Percentiles rank a stretch among this genome's conserved stretches.
Conservation (phyloP, 1,140 invertebrate genomes). For the Globodera ellingtonae region DNA sequence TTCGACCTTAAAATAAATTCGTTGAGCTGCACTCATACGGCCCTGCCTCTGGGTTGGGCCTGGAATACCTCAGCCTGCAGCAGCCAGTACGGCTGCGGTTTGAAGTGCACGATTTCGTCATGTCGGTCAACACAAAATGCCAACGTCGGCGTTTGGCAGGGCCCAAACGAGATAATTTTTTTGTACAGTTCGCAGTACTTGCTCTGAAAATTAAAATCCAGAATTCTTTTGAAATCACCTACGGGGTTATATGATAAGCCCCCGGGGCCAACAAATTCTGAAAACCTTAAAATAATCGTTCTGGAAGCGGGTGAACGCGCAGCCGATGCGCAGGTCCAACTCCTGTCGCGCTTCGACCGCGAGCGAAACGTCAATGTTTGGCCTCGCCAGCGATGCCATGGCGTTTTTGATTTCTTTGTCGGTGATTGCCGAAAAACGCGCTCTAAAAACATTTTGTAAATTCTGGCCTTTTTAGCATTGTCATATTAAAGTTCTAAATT, state of each 20-base stretch:
- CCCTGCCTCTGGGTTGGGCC: no score
- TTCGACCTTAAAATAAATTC: conserved; percentile 69
- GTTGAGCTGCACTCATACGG: no score
- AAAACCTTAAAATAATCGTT: conserved; percentile 80
- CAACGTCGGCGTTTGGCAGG: conserved; percentile 97
- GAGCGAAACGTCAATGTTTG: conserved; percentile 88
- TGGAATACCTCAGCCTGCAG: not conserved
- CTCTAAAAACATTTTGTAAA: conserved; percentile 73
- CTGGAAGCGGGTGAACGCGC: conserved; percentile 96
- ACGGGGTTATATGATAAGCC: no score
- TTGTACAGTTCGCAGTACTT: conserved; percentile 85
- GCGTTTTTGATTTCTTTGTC: conserved; percentile 94
- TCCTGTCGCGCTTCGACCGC: conserved; percentile 97
- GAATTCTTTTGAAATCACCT: no score
- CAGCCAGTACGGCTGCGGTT: conserved; percentile 95
- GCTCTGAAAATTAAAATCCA: conserved; percentile 30
- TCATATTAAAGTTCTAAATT: no score
- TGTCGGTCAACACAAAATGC: conserved; percentile 98
- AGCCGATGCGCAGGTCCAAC: conserved; percentile 95
- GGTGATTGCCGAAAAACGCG: conserved; percentile 95
- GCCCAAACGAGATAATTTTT: conserved; percentile 94
- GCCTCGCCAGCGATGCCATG: conserved; percentile 81
- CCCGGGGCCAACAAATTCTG: not conserved
- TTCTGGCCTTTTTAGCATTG: not conserved
- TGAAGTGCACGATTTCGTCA: conserved; percentile 96